Conservation (phyloP, 2,797 vertebrate species). For the Psittacula derbiana region DNA sequence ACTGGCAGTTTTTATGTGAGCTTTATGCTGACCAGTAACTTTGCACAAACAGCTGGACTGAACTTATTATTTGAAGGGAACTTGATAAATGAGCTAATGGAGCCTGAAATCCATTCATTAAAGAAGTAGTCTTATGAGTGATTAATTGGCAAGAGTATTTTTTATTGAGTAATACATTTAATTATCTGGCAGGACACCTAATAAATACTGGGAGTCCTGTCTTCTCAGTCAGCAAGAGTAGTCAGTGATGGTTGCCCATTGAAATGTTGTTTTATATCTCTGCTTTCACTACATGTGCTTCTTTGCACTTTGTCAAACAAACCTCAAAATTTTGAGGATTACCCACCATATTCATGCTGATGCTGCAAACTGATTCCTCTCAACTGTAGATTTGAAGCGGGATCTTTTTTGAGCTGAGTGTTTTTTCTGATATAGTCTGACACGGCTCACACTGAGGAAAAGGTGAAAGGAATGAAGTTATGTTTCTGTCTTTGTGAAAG, state of each 20-base stretch:
- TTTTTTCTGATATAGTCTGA: not conserved
- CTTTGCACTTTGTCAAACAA: not conserved
- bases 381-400: not conserved
- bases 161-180: conserved; percentile 8
- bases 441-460: not conserved
- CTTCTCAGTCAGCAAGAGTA: not conserved
- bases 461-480: not conserved
- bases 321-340: not conserved
- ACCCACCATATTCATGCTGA: not conserved
- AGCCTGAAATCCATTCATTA: conserved; percentile 2
- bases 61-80: not conserved
- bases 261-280: not conserved
- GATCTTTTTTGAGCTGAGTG: not conserved
- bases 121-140: not conserved
- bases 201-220: not conserved
- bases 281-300: not conserved
- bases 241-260: not conserved
- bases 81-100: not conserved
- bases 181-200: not conserved
- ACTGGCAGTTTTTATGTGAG: not conserved
- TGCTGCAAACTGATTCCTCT: not conserved
- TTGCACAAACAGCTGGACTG: not conserved
- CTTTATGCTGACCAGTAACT: not conserved
- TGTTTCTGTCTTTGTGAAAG: not conserved
- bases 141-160: not conserved